Base-by-base conservation (phyloP, 1,140 invertebrate genomes). In the Drosophila suzukii region DNA sequence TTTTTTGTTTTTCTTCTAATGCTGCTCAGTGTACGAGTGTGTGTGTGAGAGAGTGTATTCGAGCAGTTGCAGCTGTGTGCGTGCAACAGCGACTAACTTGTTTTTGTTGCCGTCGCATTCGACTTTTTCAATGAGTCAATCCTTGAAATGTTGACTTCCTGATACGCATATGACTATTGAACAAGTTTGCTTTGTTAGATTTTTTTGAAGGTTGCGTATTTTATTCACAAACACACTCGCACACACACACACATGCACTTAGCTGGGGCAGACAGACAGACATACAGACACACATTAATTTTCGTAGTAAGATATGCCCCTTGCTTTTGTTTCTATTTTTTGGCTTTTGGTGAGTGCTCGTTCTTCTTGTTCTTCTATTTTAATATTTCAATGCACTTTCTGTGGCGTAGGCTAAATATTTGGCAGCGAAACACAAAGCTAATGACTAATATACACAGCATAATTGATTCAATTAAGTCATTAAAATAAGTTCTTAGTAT, bases 111-210 rank as follows among this genome's bases (percentile, higher is more conserved):
- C 75, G 54, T 83, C 84, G 84, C 76, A 89, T 89, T 88, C 90
- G 90, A 86, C 90, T 91, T 91, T 78, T 91, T 91, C 90, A 91
- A 91, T 91, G 90, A 91, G 82, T 91, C 90, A 91, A 91, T 91
- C 90, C 90, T 91, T 91, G 90, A 91, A 91, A 91, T 81, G 85
- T 91, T 91, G 81, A 91, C 90, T 91, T 91, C 90, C 90, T 91
- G 90, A 91, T 91, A 91, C 90, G 90, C 90, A 91, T 91, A 91
- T 91, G 83, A 91, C 83, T 91, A 91, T 89, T 91, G 89, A 91
- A 91, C 89, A 91, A 91, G 88, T 90, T 81, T 91, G 89, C 89
- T 91, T 90, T 91, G 84, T 91, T 91, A 91, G 89, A 91, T 84
- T 91, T 88, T 75, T 90, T 91, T 91, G 89, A 91, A 91, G 89